Conservation (phyloP, 2,797 vertebrate genomes). For the Coendou prehensilis region DNA sequence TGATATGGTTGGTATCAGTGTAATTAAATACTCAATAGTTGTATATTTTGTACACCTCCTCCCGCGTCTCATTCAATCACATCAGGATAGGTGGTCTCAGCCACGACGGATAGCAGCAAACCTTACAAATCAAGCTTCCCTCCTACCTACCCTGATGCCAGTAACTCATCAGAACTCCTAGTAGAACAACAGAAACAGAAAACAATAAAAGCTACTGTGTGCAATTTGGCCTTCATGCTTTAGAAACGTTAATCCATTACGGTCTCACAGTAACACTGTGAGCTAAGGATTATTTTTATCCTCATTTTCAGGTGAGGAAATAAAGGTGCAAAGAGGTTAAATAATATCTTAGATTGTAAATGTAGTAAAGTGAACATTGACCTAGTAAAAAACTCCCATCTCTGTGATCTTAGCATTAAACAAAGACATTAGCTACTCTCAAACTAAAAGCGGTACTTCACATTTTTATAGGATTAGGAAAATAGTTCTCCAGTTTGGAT, state of each 20-base stretch:
- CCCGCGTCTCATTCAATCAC: neutral
- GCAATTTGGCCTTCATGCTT: neutral
- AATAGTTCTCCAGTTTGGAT: neutral
- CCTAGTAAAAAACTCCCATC: neutral
- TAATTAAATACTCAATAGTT: neutral
- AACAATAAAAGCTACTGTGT: neutral
- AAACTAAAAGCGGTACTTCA: neutral
- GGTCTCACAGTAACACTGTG: neutral
- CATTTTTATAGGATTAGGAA: neutral
- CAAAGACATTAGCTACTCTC: neutral
- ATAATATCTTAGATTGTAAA: neutral
- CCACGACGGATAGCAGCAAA: neutral
- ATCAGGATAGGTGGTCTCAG: neutral
- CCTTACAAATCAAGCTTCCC: neutral
- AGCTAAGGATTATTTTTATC: neutral
- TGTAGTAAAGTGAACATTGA: neutral
- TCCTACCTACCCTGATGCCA: neutral
- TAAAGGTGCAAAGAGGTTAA: neutral
- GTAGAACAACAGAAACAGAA: neutral
- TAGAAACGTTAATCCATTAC: neutral
- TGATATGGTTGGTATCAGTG: neutral
- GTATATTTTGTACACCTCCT: neutral
- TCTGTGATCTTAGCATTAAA: neutral
- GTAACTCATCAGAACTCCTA: neutral
- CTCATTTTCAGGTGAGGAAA: neutral